Evolutionary conservation across 2,888 invertebrate species (phyloP).

Genomic region (Himalopsyche japonica): DNA sequence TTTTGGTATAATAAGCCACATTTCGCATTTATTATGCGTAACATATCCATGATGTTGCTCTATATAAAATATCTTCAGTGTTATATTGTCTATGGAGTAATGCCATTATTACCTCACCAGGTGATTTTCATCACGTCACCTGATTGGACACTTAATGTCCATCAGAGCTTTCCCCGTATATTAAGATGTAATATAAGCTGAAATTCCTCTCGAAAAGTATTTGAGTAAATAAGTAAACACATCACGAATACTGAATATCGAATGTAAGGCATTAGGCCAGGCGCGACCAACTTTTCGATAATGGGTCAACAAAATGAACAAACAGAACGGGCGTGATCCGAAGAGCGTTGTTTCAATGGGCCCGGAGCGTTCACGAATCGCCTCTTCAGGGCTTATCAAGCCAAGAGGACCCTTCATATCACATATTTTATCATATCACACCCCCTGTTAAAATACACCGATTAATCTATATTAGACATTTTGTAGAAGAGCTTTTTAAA

Average conservation of each 20-base stretch:
- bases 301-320: conserved; percentile 13
- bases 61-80: too few species aligned
- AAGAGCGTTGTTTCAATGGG: background rate
- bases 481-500: too few species aligned
- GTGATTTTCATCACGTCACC: too few species aligned
- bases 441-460: too few species aligned
- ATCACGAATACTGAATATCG: background rate
- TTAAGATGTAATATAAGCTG: background rate
- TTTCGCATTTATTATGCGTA: too few species aligned
- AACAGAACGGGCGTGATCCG: background rate
- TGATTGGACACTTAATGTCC: too few species aligned
- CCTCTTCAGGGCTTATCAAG: background rate
- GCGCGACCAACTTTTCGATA: background rate
- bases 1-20: too few species aligned
- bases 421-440: too few species aligned
- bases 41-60: too few species aligned
- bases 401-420: background rate
- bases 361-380: background rate
- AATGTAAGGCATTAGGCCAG: background rate
- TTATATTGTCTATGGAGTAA: too few species aligned
- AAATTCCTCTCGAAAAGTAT: background rate
- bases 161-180: background rate
- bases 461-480: too few species aligned
- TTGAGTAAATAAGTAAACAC: background rate
- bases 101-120: too few species aligned